Evolutionary conservation across 2,797 vertebrate species (phyloP).

Genomic region (Microcaecilia unicolor): DNA sequence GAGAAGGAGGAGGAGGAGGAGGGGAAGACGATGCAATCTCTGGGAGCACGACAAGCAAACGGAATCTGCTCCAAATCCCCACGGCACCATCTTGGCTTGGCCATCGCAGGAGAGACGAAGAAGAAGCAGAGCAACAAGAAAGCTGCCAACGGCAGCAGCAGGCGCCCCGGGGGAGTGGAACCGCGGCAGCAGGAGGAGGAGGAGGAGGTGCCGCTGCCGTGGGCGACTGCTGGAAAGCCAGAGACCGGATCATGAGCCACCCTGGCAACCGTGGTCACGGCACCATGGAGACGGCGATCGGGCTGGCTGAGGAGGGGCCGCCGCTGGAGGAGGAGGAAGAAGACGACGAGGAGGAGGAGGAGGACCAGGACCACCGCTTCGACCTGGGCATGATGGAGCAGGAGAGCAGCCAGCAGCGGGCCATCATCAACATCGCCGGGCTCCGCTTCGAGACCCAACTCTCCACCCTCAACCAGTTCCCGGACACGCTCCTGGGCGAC

Average conservation of each 20-base stretch:
- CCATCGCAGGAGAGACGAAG: constrained; percentile 28
- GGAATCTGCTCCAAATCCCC: constrained; percentile 45
- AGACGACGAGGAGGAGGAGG: constrained; percentile 14
- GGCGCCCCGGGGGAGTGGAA: background rate
- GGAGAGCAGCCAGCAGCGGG: constrained; percentile 75
- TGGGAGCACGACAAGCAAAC: constrained; percentile 36
- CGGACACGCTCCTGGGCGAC: constrained; percentile 83
- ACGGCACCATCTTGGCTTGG: constrained; percentile 46
- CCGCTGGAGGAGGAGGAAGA: background rate
- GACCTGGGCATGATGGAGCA: constrained; percentile 29
- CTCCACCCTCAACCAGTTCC: constrained; percentile 87
- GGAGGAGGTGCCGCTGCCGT: constrained; percentile 2
- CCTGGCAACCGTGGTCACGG: constrained; percentile 42
- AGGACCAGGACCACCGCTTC: background rate
- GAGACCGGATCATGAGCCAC: constrained; percentile 62
- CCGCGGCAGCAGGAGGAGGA: background rate
- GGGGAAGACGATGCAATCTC: constrained; percentile 23
- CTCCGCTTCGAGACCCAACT: constrained; percentile 86
- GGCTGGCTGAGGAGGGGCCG: constrained; percentile 13
- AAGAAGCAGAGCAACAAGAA: too few species aligned
- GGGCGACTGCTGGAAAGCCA: constrained; percentile 53
- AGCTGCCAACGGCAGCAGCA: constrained; percentile 34
- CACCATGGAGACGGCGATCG: constrained; percentile 50
- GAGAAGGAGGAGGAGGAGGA: constrained; percentile 52
- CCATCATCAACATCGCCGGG: constrained; percentile 87